Conservation (phyloP, 2,113 vertebrate genomes). For the Propithecus coquereli region DNA sequence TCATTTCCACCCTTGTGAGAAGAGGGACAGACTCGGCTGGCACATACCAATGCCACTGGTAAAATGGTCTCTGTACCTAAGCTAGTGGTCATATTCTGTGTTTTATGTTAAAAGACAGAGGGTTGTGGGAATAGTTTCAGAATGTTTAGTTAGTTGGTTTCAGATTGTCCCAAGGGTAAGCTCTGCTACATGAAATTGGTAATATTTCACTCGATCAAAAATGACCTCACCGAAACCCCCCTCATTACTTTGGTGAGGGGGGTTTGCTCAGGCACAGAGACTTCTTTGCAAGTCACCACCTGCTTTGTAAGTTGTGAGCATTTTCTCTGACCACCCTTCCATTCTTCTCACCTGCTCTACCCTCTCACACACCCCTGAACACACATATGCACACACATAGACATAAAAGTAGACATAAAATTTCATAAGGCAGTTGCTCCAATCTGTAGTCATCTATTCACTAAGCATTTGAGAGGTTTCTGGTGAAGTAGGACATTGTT, state of each 20-base stretch:
- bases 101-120: neutral
- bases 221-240: neutral
- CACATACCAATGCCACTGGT: neutral
- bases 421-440: conserved; percentile 16
- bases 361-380: neutral
- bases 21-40: neutral
- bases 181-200: neutral
- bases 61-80: neutral
- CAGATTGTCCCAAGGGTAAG: neutral
- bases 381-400: neutral
- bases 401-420: neutral
- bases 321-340: neutral
- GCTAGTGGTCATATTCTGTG: neutral
- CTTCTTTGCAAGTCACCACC: neutral
- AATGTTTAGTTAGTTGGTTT: neutral
- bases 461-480: neutral
- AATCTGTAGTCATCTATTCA: neutral
- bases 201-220: neutral
- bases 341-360: neutral
- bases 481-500: neutral
- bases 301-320: neutral
- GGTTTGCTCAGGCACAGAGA: neutral
- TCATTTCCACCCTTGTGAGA: neutral
- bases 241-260: neutral
- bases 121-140: neutral